Evolutionary conservation across 1,140 invertebrate species (phyloP), one percentile per base, ranked within the genome.

Genomic region (Leptopilina clavipes): DNA sequence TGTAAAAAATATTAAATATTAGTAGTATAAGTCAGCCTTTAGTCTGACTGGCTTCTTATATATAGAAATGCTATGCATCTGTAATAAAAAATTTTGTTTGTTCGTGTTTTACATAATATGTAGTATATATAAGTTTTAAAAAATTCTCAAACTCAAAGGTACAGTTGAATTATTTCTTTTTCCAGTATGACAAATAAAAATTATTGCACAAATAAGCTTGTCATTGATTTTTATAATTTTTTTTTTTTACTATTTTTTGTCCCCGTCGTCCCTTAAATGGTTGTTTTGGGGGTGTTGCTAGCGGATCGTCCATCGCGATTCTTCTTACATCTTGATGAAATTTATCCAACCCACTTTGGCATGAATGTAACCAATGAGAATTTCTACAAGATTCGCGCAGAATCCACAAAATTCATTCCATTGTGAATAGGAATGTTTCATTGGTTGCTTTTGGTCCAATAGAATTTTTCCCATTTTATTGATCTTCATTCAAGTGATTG

Each of bases 291-390:
- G 22, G 25, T 65, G 59, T 37, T 19, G 22, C 12, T n/a, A 12
- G 25, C 73, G 37, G 9, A 40, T 40, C 84, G 79, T 83, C 84
- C 85, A 87, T 87, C 81, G 86, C 79, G 76, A 79, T 77, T 80
- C 48, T 40, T 8, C 43, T 73, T 78, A 77, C 73, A 56, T 77
- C 76, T 74, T 45, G 79, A 79, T 77, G 76, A 79, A 82, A 82
- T 18, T 81, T 75, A 79, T 80, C 86, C 86, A 85, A 83, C 85
- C 86, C 85, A 82, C 79, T 40, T 87, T 76, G 82, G 79, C 74
- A 25, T 75, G 79, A 72, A 72, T 72, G 59, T 77, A 75, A 76
- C 86, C 86, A 87, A 87, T 86, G 45, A 77, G 75, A 81, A 73
- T 40, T 70, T 25, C 0, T 25, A n/a, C 31, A 37, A 79, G 65